Conservation (phyloP, 2,888 invertebrate species). For the Cerceris ruficornis region DNA sequence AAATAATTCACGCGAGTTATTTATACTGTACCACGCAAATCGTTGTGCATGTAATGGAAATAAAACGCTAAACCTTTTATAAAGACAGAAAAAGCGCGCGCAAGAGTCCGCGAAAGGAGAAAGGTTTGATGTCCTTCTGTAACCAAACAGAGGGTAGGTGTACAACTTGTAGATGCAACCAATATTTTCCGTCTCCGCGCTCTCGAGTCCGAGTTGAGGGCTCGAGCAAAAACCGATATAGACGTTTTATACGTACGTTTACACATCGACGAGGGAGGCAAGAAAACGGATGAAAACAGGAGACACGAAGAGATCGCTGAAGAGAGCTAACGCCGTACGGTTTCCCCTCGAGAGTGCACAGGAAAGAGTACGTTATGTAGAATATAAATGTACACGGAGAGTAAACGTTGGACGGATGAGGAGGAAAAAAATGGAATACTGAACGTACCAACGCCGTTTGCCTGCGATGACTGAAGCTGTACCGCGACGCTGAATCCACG, state of each 20-base stretch:
- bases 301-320: slow-evolving; percentile 16
- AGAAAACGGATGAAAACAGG: slow-evolving; percentile 3
- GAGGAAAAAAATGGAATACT: slow-evolving; percentile 19
- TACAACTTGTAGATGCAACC: slow-evolving; percentile 2
- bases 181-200: slow-evolving; percentile 15
- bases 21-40: neutral
- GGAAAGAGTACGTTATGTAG: slow-evolving; percentile 54
- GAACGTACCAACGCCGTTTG: slow-evolving; percentile 85
- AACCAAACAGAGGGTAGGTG: neutral
- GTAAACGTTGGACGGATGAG: slow-evolving; percentile 24
- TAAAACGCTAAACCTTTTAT: too few relatives aligned
- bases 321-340: slow-evolving; percentile 68
- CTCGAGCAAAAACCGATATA: slow-evolving; percentile 2
- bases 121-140: slow-evolving; percentile 4
- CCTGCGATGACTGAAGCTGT: slow-evolving; percentile 91
- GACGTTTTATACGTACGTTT: neutral
- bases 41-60: neutral
- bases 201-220: slow-evolving; percentile 12
- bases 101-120: neutral
- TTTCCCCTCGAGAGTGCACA: slow-evolving; percentile 63
- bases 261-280: neutral
- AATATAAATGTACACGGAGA: slow-evolving; percentile 38
- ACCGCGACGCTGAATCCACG: slow-evolving; percentile 99
- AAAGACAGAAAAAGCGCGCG: too few relatives aligned
- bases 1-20: neutral